A percentile compares a stretch with the other conserved stretches of the same genome.
Conservation (phyloP, 2,113 vertebrate genomes). For the Phyllopteryx taeniolatus region DNA sequence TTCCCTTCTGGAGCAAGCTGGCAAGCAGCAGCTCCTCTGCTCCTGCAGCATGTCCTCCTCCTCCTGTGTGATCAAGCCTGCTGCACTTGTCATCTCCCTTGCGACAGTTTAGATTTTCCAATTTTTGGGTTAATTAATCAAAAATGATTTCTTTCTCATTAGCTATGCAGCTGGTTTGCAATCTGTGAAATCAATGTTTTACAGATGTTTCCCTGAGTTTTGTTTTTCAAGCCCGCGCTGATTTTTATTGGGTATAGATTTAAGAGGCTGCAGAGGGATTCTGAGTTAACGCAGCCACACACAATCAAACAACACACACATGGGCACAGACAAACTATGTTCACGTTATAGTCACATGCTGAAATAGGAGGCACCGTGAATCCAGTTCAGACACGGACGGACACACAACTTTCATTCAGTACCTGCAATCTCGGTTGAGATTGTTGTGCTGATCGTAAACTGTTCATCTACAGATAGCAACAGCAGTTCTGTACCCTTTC, state of each 20-base stretch:
- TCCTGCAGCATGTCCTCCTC: conserved; percentile 42
- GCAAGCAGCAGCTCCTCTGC: conserved; percentile 26
- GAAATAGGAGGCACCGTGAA: conserved; percentile 29
- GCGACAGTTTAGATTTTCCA: conserved; percentile 66
- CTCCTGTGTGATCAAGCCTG: conserved; percentile 49
- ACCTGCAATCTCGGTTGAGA: conserved; percentile 12
- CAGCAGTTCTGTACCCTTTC: conserved; percentile 24
- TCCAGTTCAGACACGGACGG: conserved; percentile 10
- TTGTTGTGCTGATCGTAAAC: conserved; percentile 1
- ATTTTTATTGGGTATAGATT: conserved; percentile 82
- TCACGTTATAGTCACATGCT: conserved; percentile 33
- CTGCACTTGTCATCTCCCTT: conserved; percentile 67
- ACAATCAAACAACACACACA: conserved; percentile 11
- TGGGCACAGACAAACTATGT: conserved; percentile 46
- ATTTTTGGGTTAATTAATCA: conserved; percentile 80
- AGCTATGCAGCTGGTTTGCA: conserved; percentile 74
- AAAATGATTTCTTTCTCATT: conserved; percentile 84
- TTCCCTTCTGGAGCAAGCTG: conserved; percentile 7
- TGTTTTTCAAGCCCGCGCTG: conserved; percentile 75
- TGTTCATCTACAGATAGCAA: conserved; percentile 29
- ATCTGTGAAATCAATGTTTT: conserved; percentile 77
- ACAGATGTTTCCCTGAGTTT: conserved; percentile 78
- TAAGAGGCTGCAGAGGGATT: conserved; percentile 74
- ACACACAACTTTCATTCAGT: conserved; percentile 8
- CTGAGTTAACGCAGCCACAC: conserved; percentile 62